Evolutionary conservation across 1,140 invertebrate genomes (phyloP).

Genomic region (Bombus fervidus): DNA sequence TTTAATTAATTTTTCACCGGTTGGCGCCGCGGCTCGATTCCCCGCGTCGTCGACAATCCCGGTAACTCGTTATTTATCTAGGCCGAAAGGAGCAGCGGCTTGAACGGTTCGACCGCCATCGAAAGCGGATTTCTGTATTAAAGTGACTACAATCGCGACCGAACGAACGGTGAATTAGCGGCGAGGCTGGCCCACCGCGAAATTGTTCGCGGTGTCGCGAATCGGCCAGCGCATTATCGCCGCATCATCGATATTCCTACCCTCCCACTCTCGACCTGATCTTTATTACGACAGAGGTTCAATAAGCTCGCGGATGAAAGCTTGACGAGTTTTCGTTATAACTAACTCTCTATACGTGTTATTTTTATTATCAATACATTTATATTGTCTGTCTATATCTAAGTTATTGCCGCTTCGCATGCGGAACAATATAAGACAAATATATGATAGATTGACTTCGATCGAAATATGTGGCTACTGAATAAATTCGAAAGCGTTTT

Average conservation of each 20-base stretch:
- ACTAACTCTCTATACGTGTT: not conserved
- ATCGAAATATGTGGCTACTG: not conserved
- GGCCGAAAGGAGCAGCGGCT: constrained; percentile 3
- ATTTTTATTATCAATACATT: not conserved
- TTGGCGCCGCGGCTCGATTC: constrained; percentile 5
- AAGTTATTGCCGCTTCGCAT: not conserved
- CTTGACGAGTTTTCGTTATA: not conserved
- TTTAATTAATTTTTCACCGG: constrained; percentile 66
- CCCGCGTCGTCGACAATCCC: constrained; percentile 11
- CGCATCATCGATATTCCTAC: constrained; percentile 43
- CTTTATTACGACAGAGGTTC: constrained; percentile 33
- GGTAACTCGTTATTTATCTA: constrained; percentile 50
- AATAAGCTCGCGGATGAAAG: constrained; percentile 13
- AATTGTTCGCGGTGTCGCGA: constrained; percentile 53
- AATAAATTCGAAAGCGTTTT: not conserved
- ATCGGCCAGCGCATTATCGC: constrained; percentile 30
- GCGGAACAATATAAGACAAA: not conserved
- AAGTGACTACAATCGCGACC: constrained; percentile 30
- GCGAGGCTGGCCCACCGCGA: constrained; percentile 16
- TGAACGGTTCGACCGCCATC: not conserved
- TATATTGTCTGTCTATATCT: not conserved
- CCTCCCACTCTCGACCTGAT: not conserved
- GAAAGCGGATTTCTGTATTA: constrained; percentile 50
- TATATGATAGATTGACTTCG: not conserved
- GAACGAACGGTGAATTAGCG: constrained; percentile 47